Conservation (phyloP, 2,888 invertebrate species). For the Agapetus fuscipes region DNA sequence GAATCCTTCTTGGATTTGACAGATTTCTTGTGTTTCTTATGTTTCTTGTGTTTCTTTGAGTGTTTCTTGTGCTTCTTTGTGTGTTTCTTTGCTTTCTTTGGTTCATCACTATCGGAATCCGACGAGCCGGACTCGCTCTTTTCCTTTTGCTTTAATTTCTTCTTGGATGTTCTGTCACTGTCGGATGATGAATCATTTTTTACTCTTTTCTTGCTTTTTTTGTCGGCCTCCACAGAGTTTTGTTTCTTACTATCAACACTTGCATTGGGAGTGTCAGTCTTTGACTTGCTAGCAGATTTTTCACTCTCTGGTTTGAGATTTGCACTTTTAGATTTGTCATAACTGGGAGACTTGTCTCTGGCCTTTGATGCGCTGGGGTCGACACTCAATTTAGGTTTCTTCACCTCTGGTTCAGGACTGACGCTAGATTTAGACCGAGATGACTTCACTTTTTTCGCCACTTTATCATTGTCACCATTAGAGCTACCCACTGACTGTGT, state of each 20-base stretch:
- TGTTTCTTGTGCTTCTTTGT: slow-evolving; percentile 81
- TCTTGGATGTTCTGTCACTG: slow-evolving; percentile 42
- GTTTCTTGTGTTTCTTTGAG: slow-evolving; percentile 78
- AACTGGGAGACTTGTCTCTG: slow-evolving; percentile 28
- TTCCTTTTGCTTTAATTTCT: slow-evolving; percentile 39
- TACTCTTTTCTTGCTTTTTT: slow-evolving; percentile 50
- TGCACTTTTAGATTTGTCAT: slow-evolving; percentile 31
- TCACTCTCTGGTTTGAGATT: slow-evolving; percentile 41
- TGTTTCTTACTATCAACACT: slow-evolving; percentile 43
- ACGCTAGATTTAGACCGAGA: slow-evolving; percentile 18
- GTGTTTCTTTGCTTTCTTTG: slow-evolving; percentile 58
- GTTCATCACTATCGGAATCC: slow-evolving; percentile 53
- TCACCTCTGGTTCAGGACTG: slow-evolving; percentile 36
- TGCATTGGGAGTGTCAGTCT: slow-evolving; percentile 17
- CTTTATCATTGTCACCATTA: slow-evolving; percentile 15
- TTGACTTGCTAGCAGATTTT: slow-evolving; percentile 22
- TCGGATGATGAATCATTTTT: slow-evolving; percentile 48
- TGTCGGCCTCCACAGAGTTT: slow-evolving; percentile 48
- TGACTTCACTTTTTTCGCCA: slow-evolving; percentile 11
- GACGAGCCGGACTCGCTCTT: slow-evolving; percentile 52
- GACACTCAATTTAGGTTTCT: slow-evolving; percentile 31
- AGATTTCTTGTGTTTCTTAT: slow-evolving; percentile 61
- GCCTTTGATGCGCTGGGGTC: slow-evolving; percentile 10
- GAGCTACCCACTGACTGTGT: slow-evolving; percentile 38
- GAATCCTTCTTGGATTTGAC: slow-evolving; percentile 60